Conservation (phyloP, 2,797 vertebrate species). For the Ispidina picta region DNA sequence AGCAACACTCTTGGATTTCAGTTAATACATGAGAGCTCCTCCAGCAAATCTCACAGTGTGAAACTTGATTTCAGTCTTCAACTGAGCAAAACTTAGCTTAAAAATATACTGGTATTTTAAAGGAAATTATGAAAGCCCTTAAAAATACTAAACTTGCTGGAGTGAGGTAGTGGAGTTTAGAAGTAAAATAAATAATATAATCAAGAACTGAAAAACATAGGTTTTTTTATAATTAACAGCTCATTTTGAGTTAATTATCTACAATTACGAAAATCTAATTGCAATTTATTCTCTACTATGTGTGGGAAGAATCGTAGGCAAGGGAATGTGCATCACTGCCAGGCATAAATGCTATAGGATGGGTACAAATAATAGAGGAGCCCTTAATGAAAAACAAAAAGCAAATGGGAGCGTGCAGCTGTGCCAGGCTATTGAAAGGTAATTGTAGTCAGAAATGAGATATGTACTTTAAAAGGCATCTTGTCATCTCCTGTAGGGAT, state of each 20-base stretch:
- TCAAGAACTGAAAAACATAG: conserved; percentile 74
- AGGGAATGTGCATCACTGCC: conserved; percentile 67
- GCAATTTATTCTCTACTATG: conserved; percentile 80
- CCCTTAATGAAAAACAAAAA: conserved; percentile 73
- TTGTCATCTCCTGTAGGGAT: conserved; percentile 63
- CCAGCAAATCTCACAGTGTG: conserved; percentile 34
- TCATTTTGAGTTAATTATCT: conserved; percentile 83
- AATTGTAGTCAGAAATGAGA: conserved; percentile 71
- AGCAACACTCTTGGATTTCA: conserved; percentile 37
- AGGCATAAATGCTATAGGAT: conserved; percentile 63
- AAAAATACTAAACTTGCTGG: conserved; percentile 71
- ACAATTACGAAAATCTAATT: conserved; percentile 81
- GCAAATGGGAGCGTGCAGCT: conserved; percentile 64
- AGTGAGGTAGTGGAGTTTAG: conserved; percentile 66
- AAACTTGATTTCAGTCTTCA: conserved; percentile 69
- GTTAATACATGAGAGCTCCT: conserved; percentile 27
- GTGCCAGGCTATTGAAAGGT: conserved; percentile 68
- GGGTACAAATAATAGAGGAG: conserved; percentile 67
- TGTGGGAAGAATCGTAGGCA: conserved; percentile 73
- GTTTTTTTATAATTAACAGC: conserved; percentile 79
- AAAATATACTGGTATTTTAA: conserved; percentile 53
- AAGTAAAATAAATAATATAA: conserved; percentile 78
- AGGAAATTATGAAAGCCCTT: conserved; percentile 57
- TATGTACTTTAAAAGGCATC: conserved; percentile 64
- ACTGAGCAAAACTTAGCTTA: conserved; percentile 52